A percentile compares a stretch with the other conserved stretches of the same genome.
Evolutionary conservation across 2,888 invertebrate genomes (phyloP).

Genomic region (Agapostemon virescens): DNA sequence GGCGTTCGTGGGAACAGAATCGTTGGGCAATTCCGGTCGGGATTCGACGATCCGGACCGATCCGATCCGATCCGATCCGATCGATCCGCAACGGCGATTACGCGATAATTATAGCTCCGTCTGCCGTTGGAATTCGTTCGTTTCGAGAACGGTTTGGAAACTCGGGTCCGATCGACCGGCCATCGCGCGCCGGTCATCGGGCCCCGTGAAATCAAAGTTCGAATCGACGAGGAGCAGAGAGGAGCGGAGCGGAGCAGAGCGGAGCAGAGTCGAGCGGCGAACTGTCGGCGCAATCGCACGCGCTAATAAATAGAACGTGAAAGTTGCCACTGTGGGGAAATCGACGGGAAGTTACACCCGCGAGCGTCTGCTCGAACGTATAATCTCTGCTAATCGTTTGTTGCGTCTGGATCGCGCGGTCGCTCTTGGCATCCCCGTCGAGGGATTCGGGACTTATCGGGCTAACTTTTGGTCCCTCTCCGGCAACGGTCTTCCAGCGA

Average conservation of each 20-base stretch:
- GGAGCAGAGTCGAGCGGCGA: not conserved
- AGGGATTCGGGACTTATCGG: not conserved
- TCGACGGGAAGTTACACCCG: constrained; percentile 69
- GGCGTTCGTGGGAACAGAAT: constrained; percentile 73
- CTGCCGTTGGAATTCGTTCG: constrained; percentile 10
- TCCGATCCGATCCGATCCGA: constrained; percentile 65
- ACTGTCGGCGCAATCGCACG: constrained; percentile 38
- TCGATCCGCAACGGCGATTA: constrained; percentile 59
- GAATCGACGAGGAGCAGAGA: constrained; percentile 2
- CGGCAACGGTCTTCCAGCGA: not conserved
- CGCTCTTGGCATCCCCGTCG: no score
- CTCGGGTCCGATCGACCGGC: not conserved
- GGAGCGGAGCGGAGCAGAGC: not conserved
- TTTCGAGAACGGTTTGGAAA: constrained; percentile 12
- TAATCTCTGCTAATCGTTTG: constrained; percentile 45
- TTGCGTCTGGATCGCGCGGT: constrained; percentile 31
- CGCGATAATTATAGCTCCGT: constrained; percentile 61
- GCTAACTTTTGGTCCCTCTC: not conserved
- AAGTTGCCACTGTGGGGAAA: constrained; percentile 73
- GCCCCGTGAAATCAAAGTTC: constrained; percentile 33
- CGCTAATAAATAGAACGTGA: constrained; percentile 73
- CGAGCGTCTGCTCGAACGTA: constrained; percentile 34
- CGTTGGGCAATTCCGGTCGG: constrained; percentile 58
- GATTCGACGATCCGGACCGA: constrained; percentile 48
- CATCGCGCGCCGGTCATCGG: not conserved